Conservation (phyloP, 2,888 invertebrate species). For the Bellardia pandia region DNA sequence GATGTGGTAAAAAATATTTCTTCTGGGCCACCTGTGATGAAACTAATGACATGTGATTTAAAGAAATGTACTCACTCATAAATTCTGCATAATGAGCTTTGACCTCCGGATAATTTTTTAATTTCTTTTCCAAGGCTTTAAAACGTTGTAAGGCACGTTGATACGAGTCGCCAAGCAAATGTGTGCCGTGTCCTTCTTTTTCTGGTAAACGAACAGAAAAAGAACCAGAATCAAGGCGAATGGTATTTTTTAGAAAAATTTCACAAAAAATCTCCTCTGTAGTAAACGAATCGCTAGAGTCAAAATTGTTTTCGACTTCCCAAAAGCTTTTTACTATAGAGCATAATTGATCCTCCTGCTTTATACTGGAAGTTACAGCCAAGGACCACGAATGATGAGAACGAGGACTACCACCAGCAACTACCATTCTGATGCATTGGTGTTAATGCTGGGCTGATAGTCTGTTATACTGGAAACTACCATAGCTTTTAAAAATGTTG, state of each 20-base stretch:
- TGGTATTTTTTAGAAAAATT: slow-evolving; percentile 8
- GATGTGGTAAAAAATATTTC: slow-evolving; percentile 34
- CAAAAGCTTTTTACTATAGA: slow-evolving; percentile 47
- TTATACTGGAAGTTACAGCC: neutral
- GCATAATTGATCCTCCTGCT: slow-evolving; percentile 1
- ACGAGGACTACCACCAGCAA: slow-evolving; percentile 59
- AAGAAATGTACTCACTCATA: slow-evolving; percentile 32
- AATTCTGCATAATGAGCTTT: slow-evolving; percentile 40
- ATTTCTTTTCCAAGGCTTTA: slow-evolving; percentile 41
- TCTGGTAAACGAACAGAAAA: slow-evolving; percentile 33
- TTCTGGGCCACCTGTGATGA: neutral
- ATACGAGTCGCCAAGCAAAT: slow-evolving; percentile 50
- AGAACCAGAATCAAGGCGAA: slow-evolving; percentile 24
- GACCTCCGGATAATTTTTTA: slow-evolving; percentile 34
- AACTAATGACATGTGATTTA: slow-evolving; percentile 25
- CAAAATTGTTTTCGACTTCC: slow-evolving; percentile 67
- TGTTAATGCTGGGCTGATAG: slow-evolving; percentile 53
- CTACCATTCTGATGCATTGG: slow-evolving; percentile 59
- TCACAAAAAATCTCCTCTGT: slow-evolving; percentile 53
- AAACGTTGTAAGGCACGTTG: slow-evolving; percentile 27
- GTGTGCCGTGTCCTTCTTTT: neutral
- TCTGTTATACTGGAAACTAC: slow-evolving; percentile 55
- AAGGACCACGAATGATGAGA: neutral
- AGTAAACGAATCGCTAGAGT: neutral
- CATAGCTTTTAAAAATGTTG: slow-evolving; percentile 24